These are phyloP conservation scores for Eremophila alpestris DNA, from an alignment of 2,797 vertebrate genomes.

Conservation along the genomic window DNA sequence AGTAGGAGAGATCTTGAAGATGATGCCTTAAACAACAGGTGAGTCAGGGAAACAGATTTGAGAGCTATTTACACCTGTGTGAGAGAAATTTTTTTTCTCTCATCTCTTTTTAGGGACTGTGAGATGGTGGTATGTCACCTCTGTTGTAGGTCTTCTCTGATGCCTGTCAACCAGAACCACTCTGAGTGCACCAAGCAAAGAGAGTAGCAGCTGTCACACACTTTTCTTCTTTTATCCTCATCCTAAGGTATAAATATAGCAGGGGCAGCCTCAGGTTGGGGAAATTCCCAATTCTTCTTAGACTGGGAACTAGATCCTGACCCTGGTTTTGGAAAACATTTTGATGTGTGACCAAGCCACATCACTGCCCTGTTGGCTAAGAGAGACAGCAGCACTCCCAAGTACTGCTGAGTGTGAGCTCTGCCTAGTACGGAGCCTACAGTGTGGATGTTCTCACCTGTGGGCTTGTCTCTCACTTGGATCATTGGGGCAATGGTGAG, in stretches of 20 bases:
- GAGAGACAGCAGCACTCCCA: neutral
- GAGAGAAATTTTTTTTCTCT: neutral
- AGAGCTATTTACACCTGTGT: neutral
- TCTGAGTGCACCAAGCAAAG: neutral
- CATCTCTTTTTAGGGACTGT: neutral
- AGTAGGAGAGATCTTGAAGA: neutral
- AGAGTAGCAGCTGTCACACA: neutral
- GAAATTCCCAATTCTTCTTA: neutral
- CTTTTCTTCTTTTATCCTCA: neutral
- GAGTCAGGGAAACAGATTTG: neutral
- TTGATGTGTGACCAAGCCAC: rapidly evolving
- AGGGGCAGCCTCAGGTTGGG: neutral
- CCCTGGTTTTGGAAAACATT: neutral
- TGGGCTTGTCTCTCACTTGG: neutral
- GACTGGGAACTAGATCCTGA: neutral
- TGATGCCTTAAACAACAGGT: neutral
- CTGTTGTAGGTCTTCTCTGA: neutral
- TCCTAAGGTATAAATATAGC: neutral
- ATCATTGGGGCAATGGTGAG: neutral
- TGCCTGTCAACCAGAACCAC: neutral
- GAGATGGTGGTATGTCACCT: neutral
- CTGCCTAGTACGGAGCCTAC: neutral
- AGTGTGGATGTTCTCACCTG: rapidly evolving
- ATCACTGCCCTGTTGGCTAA: neutral
- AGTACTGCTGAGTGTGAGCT: neutral